Evolutionary conservation across 2,888 invertebrate species (phyloP), one percentile per base, ranked within the genome.

Genomic region (Galerucella pusilla): DNA sequence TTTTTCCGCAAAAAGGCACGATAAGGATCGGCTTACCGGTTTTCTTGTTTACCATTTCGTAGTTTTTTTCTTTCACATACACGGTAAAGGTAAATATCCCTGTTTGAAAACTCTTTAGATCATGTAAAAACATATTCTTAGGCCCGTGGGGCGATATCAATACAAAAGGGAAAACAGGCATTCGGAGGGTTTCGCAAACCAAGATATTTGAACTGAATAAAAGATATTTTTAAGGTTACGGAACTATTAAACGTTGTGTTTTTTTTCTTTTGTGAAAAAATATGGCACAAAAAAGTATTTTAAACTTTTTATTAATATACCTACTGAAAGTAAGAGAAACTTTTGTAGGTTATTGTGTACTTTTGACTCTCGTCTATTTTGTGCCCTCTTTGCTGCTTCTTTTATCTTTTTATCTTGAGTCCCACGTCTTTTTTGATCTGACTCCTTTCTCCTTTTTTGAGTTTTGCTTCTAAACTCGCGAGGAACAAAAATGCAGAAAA

Each of bases 71-170:
- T 67, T 16, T 68, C 59, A 12, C 25, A 59, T 68, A 59, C 42
- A 59, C 20, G 68, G 42, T 59, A 68, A 67, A 52, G 35, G 54
- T 42, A 59, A 59, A 68, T 59, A 59, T 68, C 59, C 45, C 45
- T 68, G 45, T 45, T 59, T n/a, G 59, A 68, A 68, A 57, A 68
- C 68, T 45, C 68, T 68, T 68, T 59, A 57, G 42, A 59, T 68
- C 59, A 68, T 68, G 68, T 57, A 68, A 68, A 68, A 68, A 68
- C 57, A 68, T 52, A 68, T 68, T 68, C 35, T 57, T 59, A 68
- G 45, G 20, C 59, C 20, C 57, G 68, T 42, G 42, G 45, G 68
- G 54, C 59, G 42, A 68, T 59, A 68, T 59, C 59, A 59, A 45
- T 68, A 68, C 42, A 45, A 68, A 59, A 16, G 12, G 59, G 57